Evolutionary conservation across 2,113 vertebrate genomes (phyloP), one percentile per base, ranked within the genome.

Genomic region (Ciconia boyciana): DNA sequence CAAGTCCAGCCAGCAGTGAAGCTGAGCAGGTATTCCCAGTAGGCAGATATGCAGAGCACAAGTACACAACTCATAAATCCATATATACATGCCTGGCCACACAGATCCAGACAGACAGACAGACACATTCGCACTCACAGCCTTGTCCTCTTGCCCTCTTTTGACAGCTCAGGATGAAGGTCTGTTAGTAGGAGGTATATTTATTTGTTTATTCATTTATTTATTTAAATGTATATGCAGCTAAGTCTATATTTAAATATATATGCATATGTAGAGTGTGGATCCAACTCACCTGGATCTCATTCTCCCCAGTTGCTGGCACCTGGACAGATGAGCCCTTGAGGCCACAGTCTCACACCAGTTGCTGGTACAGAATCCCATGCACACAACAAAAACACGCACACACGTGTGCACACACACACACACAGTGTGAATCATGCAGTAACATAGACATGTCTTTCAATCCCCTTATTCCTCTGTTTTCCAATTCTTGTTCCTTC

Each of bases 401-500:
- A 46, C 20, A 31, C 26, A 31, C 11, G 9, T 6, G 14, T 39
- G 39, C 39, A 46, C 20, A 31, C 26, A 31, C 12, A 10, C 20
- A 31, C 26, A 31, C 12, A 10, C 7, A 16, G 1, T 7, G 9
- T 57, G 64, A 39, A n/a, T 12, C 3, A 0, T 57, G 34, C 16
- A 20, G 5, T 25, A 43, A 34, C 10, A 43, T 2, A 51, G 34
- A 22, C 34, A 32, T 4, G 2, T 8, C 12, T 26, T 77, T 76
- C 8, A 36, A 22, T 36, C 11, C 15, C 19, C 4, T 58, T 29
- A 14, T 39, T 22, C 3, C 5, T 49, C 18, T 71, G 0, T 48
- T 82, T 82, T 48, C 19, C 28, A 31, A 0, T 34, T 57, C 31
- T 29, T 54, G 0, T 9, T 87, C 32, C 25, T 66, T 69, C 12